These are phyloP conservation scores for Halocaridina rubra DNA, from an alignment of 2,888 invertebrate species.

Conservation along the genomic window DNA sequence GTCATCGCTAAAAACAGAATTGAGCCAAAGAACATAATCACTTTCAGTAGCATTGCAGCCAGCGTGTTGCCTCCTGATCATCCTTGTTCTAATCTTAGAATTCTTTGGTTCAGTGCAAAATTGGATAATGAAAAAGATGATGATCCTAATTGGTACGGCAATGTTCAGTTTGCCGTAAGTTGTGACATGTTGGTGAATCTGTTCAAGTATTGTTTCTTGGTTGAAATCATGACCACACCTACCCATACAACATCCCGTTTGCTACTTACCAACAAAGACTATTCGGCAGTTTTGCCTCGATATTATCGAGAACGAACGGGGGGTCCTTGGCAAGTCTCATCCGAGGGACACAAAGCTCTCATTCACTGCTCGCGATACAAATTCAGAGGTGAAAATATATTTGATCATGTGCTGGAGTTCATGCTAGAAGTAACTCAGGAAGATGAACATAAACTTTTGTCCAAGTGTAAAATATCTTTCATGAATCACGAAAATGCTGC, in stretches of 20 bases:
- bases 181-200: neutral
- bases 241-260: slow-evolving; percentile 34
- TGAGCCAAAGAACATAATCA: slow-evolving; percentile 15
- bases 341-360: slow-evolving; percentile 28
- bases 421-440: slow-evolving; percentile 10
- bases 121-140: neutral
- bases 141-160: slow-evolving; percentile 39
- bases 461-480: slow-evolving; percentile 29
- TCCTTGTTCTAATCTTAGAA: slow-evolving; percentile 18
- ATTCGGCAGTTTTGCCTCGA: slow-evolving; percentile 8
- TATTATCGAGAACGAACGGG: slow-evolving; percentile 3
- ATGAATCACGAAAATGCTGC: slow-evolving; percentile 32
- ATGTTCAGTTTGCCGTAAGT: slow-evolving; percentile 32
- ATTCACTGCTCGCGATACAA: slow-evolving; percentile 16
- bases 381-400: slow-evolving; percentile 4
- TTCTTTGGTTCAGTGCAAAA: slow-evolving; percentile 26
- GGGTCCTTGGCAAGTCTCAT: slow-evolving; percentile 23
- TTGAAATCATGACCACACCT: slow-evolving; percentile 40
- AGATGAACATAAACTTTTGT: slow-evolving; percentile 19
- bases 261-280: slow-evolving; percentile 29
- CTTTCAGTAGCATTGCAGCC: slow-evolving; percentile 34
- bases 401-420: slow-evolving; percentile 27
- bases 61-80: neutral
- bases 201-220: slow-evolving; percentile 24
- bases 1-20: slow-evolving; percentile 7